Evolutionary conservation across 2,797 vertebrate genomes (phyloP).

Genomic region (Podarcis lilfordi): DNA sequence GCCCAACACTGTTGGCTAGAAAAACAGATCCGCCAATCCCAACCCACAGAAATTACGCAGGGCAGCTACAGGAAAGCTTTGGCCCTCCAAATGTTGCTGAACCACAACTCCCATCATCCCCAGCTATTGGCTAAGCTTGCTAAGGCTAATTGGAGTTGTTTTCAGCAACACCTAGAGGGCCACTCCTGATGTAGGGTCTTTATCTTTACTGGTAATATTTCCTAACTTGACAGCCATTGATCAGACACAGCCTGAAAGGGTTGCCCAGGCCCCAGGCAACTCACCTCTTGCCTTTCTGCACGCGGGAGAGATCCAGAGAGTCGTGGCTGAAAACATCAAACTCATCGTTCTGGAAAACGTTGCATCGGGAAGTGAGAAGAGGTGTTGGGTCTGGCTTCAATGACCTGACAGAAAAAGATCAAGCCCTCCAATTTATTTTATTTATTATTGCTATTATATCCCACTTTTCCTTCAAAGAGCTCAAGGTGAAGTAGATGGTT

Average conservation of each 20-base stretch:
- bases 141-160: neutral
- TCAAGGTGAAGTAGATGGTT: too few relatives aligned
- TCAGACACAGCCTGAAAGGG: constrained; percentile 8
- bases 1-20: too few relatives aligned
- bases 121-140: too few relatives aligned
- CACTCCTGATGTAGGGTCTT: neutral
- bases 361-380: constrained; percentile 83
- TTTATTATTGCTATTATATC: neutral
- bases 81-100: neutral
- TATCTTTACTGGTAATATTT: neutral
- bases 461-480: too few relatives aligned
- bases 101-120: too few relatives aligned
- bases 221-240: neutral
- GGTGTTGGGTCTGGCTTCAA: constrained; percentile 81
- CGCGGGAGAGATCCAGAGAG: constrained; percentile 88
- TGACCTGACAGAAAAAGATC: constrained; percentile 72
- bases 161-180: neutral
- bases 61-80: too few relatives aligned
- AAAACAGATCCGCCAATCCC: neutral
- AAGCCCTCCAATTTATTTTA: neutral
- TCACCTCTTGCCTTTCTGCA: constrained; percentile 94
- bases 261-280: constrained; percentile 1
- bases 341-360: constrained; percentile 92
- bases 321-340: constrained; percentile 95
- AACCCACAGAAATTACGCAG: neutral